These are phyloP conservation scores for Pelodytes ibericus DNA, from an alignment of 2,797 vertebrate species.

Conservation along the genomic window DNA sequence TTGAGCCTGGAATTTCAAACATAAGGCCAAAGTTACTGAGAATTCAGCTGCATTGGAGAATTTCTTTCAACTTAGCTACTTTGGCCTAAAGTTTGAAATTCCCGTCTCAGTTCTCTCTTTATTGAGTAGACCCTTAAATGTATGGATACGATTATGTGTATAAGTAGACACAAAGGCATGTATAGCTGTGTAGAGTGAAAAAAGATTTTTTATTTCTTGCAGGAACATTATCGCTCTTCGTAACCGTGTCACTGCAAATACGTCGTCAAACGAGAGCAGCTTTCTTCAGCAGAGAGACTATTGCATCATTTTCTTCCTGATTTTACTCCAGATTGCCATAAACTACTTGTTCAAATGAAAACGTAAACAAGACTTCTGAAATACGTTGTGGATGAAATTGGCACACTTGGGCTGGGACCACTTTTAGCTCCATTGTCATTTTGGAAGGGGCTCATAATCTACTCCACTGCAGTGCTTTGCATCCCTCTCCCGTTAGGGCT, in stretches of 20 bases:
- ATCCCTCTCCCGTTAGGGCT: neutral
- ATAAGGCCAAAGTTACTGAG: too few species aligned
- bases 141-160: too few species aligned
- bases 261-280: constrained; percentile 72
- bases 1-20: too few species aligned
- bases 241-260: constrained; percentile 74
- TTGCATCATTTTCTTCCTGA: constrained; percentile 85
- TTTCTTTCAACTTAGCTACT: too few species aligned
- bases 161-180: too few species aligned
- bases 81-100: too few species aligned
- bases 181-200: too few species aligned
- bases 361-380: neutral
- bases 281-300: constrained; percentile 93
- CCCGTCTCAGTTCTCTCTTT: too few species aligned
- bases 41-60: too few species aligned
- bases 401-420: constrained; percentile 66
- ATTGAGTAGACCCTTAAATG: too few species aligned
- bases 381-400: constrained; percentile 58
- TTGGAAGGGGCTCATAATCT: constrained; percentile 30
- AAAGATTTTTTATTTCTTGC: constrained; percentile 65
- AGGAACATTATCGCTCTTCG: constrained; percentile 88
- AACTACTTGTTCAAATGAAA: constrained; percentile 92
- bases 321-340: constrained; percentile 90
- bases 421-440: constrained; percentile 62
- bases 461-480: neutral